Evolutionary conservation across 30 jellyfish, hydroid and myxozoan genomes (phyloP), one percentile per base, ranked within the genome.

Genomic region (Aurelia coerulea): DNA sequence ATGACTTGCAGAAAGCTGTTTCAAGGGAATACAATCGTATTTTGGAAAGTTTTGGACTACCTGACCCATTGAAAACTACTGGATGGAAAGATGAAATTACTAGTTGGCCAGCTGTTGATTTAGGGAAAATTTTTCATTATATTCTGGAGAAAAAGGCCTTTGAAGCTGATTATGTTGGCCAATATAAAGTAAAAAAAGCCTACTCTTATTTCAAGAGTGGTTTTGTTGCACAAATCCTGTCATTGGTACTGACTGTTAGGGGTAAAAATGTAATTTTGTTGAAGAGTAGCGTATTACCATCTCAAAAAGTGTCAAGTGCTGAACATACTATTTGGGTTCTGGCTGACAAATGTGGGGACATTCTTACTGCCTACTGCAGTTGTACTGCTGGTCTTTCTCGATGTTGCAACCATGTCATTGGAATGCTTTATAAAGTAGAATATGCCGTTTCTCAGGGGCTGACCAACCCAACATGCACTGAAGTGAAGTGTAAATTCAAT

Each of bases 141-240:
- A 80, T 88, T 41, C 60, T 79, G 18, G 33, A 54, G 13, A 80
- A 18, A 4, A 46, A 60, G 50, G 60, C 37, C 19, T 71, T 73
- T 49, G 87, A 82, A 50, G 56, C 62, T 10, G 95, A 90, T 37
- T 82, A 90, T 66, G 73, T 84, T 42, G 86, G 97, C 70, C 58
- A 76, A 31, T 84, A 82, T 64, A 84, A 90, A 74, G 95, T 64
- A 71, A 86, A 88, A 37, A 88, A 88, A 66, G 96, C 92, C 59
- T 88, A 88, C 68, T 35, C 83, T 41, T 90, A 82, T 78, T 90
- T 58, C 34, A 79, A 82, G 5, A 90, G 97, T 66, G 91, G 91
- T 23, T 83, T 84, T 69, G 96, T 78, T 18, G 93, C 88, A 10
- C 68, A 85, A 50, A 74, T 86, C 23, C 18, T 67, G 31, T 35